Percentiles rank a stretch among this genome's conserved stretches.
phyloP scores from a whole-genome alignment of 2,113 vertebrate genomes.

The Scomber colias region DNA sequence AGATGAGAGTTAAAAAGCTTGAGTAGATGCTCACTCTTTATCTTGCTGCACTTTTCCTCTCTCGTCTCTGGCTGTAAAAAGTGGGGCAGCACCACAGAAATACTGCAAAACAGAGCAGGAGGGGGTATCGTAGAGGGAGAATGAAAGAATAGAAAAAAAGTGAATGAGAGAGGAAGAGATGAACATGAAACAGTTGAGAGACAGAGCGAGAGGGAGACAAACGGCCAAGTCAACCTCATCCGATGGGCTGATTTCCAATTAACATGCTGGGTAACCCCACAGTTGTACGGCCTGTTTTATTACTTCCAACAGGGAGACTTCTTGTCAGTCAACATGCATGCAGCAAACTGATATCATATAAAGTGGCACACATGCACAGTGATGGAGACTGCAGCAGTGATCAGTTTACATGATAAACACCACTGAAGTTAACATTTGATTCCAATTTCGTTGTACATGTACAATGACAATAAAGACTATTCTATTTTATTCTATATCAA shows the following conservation, averaged over 20 bases:
- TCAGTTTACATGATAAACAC: neutral
- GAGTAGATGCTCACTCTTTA: neutral
- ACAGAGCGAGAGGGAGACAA: neutral
- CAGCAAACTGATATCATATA: neutral
- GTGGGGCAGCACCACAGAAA: slow-evolving; percentile 39
- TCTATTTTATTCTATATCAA: neutral
- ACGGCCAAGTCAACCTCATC: slow-evolving; percentile 8
- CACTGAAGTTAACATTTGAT: neutral
- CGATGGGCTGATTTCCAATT: slow-evolving; percentile 37
- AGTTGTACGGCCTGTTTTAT: slow-evolving; percentile 2
- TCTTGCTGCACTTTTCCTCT: neutral
- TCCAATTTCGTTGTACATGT: no score
- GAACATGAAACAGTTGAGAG: neutral
- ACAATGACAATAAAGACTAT: no score
- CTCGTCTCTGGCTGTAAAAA: slow-evolving; percentile 25
- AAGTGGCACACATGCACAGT: neutral
- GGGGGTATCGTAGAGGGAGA: neutral
- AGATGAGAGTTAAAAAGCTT: slow-evolving; percentile 29
- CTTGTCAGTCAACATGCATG: slow-evolving; percentile 14
- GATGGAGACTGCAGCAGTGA: slow-evolving; percentile 22
- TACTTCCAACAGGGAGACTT: neutral
- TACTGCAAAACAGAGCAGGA: slow-evolving; percentile 12
- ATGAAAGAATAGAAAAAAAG: neutral
- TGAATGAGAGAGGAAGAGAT: slow-evolving; percentile 19
- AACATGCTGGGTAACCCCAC: slow-evolving; percentile 31